phyloP scores from a whole-genome alignment of 2,797 vertebrate species.

The Chelon labrosus region DNA sequence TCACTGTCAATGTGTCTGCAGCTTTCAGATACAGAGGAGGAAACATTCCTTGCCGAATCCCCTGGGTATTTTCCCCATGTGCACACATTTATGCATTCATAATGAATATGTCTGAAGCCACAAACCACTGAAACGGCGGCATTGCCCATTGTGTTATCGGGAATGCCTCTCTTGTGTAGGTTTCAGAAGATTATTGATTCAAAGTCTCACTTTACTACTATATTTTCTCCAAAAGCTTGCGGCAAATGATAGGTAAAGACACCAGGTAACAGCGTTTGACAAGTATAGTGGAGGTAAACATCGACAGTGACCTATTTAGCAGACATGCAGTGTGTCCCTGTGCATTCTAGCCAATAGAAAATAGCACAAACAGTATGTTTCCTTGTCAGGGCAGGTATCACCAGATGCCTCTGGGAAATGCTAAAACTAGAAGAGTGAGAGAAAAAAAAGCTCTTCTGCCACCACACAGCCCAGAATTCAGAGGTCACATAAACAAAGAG shows the following conservation, averaged over 20 bases:
- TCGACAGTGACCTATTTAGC: conserved; percentile 15
- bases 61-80: conserved; percentile 32
- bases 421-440: conserved; percentile 34
- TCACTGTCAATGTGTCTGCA: neutral
- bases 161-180: conserved; percentile 6
- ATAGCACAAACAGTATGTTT: neutral
- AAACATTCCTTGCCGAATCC: conserved; percentile 6
- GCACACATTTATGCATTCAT: conserved; percentile 10
- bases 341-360: conserved; percentile 1
- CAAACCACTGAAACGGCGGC: conserved; percentile 38
- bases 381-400: conserved; percentile 18
- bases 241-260: conserved; percentile 22
- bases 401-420: conserved; percentile 17
- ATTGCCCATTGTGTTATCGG: conserved; percentile 13
- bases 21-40: conserved; percentile 11
- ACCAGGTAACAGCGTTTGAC: neutral
- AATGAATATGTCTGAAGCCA: conserved; percentile 45
- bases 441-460: conserved; percentile 12
- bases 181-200: conserved; percentile 26
- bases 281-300: conserved; percentile 5
- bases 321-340: neutral
- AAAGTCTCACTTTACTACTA: conserved; percentile 11
- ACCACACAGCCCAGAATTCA: neutral
- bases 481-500: neutral
- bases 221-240: conserved; percentile 14